Evolutionary conservation across 2,113 vertebrate species (phyloP).

Genomic region (Mesocricetus auratus): DNA sequence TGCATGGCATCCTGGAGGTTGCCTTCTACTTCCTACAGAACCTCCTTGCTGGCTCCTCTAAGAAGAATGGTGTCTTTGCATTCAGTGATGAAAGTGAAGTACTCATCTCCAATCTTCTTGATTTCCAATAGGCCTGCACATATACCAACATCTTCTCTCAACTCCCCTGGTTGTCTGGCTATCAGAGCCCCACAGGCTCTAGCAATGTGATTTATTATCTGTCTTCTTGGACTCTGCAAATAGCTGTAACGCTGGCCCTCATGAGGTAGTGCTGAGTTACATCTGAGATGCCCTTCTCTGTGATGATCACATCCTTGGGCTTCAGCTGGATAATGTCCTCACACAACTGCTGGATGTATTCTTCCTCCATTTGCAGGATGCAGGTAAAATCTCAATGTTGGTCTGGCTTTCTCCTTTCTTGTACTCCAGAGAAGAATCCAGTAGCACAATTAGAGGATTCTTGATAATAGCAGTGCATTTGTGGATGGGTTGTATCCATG

Average conservation of each 20-base stretch:
- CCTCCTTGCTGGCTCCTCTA: too few relatives aligned
- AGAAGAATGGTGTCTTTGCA: too few relatives aligned
- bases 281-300: slow-evolving; percentile 98
- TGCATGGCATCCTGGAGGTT: slow-evolving; percentile 99
- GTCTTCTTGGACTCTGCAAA: slow-evolving; percentile 96
- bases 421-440: slow-evolving; percentile 97
- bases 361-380: slow-evolving; percentile 99
- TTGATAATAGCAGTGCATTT: slow-evolving; percentile 94
- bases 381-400: slow-evolving; percentile 96
- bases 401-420: slow-evolving; percentile 98
- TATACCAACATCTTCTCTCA: too few relatives aligned
- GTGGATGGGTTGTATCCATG: slow-evolving; percentile 85
- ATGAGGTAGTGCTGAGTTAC: slow-evolving; percentile 98
- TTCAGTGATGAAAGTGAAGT: too few relatives aligned
- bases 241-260: slow-evolving; percentile 95
- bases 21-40: slow-evolving; percentile 94
- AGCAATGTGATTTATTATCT: slow-evolving; percentile 93
- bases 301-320: slow-evolving; percentile 96
- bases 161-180: too few relatives aligned
- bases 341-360: slow-evolving; percentile 97
- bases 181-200: too few relatives aligned
- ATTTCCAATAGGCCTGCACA: too few relatives aligned
- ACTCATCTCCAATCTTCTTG: too few relatives aligned
- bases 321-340: slow-evolving; percentile 95
- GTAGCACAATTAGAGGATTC: slow-evolving; percentile 93